Evolutionary conservation across 2,888 invertebrate genomes (phyloP).

Genomic region (Drosophila imparisetae): DNA sequence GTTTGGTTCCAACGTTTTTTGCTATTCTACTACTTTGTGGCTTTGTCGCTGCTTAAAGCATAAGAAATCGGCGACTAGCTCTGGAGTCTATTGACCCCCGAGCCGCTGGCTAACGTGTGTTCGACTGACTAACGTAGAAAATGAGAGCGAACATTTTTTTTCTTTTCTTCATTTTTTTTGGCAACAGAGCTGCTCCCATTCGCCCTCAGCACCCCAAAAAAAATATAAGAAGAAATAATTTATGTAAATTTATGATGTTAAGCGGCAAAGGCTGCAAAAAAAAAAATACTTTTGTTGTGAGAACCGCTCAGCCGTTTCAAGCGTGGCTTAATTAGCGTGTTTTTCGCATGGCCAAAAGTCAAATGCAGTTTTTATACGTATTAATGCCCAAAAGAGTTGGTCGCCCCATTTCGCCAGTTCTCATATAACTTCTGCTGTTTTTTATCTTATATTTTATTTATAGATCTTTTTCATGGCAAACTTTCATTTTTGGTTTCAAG

Average conservation of each 20-base stretch:
- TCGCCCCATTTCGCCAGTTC: constrained; percentile 32
- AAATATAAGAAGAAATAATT: not conserved
- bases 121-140: constrained; percentile 55
- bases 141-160: constrained; percentile 56
- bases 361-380: constrained; percentile 21
- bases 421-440: constrained; percentile 32
- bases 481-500: constrained; percentile 61
- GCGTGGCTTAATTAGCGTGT: constrained; percentile 44
- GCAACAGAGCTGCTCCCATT: not conserved
- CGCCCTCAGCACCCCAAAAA: constrained; percentile 5
- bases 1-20: constrained; percentile 41
- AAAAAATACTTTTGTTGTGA: constrained; percentile 17
- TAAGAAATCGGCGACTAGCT: constrained; percentile 54
- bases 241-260: constrained; percentile 29
- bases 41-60: constrained; percentile 25
- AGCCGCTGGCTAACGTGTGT: constrained; percentile 19
- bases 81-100: constrained; percentile 69
- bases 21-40: constrained; percentile 33
- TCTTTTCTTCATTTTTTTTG: constrained; percentile 1
- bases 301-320: constrained; percentile 24
- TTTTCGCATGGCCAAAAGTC: constrained; percentile 49
- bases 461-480: constrained; percentile 39
- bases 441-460: not conserved
- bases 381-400: constrained; percentile 9
- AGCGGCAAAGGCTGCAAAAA: constrained; percentile 28